A percentile compares a stretch with the other conserved stretches of the same genome.
Evolutionary conservation across 2,113 vertebrate genomes (phyloP).

Genomic region (Arizona elegans): DNA sequence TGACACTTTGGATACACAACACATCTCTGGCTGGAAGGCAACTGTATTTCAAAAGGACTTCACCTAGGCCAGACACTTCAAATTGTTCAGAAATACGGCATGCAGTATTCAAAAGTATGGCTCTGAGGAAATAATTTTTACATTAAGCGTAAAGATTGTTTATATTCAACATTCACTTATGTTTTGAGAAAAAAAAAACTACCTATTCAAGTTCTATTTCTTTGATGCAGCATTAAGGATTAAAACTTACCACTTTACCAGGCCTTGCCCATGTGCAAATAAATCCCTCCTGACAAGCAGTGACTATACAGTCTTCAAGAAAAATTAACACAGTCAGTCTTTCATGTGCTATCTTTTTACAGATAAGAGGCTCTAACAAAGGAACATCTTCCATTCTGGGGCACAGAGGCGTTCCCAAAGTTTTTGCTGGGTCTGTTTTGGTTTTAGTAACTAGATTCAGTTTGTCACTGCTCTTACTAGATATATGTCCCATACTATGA

Average conservation of each 20-base stretch:
- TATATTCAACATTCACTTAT: slow-evolving; percentile 76
- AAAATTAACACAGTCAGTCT: slow-evolving; percentile 98
- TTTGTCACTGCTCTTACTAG: slow-evolving; percentile 99
- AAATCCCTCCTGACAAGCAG: slow-evolving; percentile 99
- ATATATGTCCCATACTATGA: slow-evolving; percentile 99
- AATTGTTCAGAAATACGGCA: slow-evolving; percentile 81
- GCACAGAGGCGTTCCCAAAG: slow-evolving; percentile 91
- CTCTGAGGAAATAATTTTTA: slow-evolving; percentile 76
- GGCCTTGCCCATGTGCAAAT: slow-evolving; percentile 99
- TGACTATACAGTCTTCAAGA: slow-evolving; percentile 99
- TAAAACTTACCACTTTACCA: slow-evolving; percentile 98
- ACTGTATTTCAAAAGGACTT: slow-evolving; percentile 67
- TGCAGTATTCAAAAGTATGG: slow-evolving; percentile 86
- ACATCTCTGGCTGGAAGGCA: slow-evolving; percentile 75
- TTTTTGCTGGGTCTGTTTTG: slow-evolving; percentile 89
- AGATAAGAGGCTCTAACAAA: slow-evolving; percentile 96
- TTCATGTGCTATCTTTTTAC: slow-evolving; percentile 99
- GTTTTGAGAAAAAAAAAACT: slow-evolving; percentile 71
- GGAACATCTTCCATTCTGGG: slow-evolving; percentile 98
- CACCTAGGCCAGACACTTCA: slow-evolving; percentile 76
- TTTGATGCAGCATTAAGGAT: slow-evolving; percentile 81
- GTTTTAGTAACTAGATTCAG: slow-evolving; percentile 89
- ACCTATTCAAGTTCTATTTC: slow-evolving; percentile 72
- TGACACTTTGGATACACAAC: slow-evolving; percentile 63
- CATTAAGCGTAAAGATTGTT: slow-evolving; percentile 76